These are phyloP conservation scores for Masticophis lateralis DNA, from an alignment of 2,797 vertebrate genomes.

Conservation along the genomic window DNA sequence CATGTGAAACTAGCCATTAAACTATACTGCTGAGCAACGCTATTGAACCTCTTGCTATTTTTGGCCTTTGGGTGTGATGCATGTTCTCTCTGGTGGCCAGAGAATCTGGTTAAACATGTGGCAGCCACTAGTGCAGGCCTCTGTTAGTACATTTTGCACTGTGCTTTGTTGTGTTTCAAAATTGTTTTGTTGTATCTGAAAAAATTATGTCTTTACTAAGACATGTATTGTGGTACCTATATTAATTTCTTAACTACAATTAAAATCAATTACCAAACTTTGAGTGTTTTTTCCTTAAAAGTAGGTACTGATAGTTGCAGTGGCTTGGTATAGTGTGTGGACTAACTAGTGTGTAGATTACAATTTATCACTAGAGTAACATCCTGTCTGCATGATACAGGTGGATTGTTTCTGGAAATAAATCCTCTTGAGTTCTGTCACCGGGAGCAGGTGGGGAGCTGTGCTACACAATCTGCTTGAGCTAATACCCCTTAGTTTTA, in stretches of 20 bases:
- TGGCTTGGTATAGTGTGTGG: neutral
- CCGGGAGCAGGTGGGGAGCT: neutral
- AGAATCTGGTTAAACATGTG: neutral
- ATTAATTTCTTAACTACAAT: neutral
- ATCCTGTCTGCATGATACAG: neutral
- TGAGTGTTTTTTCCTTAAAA: neutral
- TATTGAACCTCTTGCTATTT: neutral
- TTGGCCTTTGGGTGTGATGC: neutral
- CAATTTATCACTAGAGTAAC: neutral
- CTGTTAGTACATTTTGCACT: neutral
- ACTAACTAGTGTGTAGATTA: neutral
- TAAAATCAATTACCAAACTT: neutral
- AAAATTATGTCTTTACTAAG: neutral
- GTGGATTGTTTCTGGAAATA: neutral
- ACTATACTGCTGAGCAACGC: neutral
- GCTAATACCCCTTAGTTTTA: neutral
- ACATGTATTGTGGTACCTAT: neutral
- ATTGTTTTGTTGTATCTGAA: neutral
- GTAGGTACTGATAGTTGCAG: neutral
- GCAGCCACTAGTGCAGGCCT: neutral
- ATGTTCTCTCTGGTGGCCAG: neutral
- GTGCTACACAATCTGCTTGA: neutral
- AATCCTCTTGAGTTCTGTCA: neutral
- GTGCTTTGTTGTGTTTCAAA: neutral
- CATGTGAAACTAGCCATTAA: neutral